These are phyloP conservation scores for Chroicocephalus ridibundus DNA, from an alignment of 2,113 vertebrate genomes.

Conservation along the genomic window DNA sequence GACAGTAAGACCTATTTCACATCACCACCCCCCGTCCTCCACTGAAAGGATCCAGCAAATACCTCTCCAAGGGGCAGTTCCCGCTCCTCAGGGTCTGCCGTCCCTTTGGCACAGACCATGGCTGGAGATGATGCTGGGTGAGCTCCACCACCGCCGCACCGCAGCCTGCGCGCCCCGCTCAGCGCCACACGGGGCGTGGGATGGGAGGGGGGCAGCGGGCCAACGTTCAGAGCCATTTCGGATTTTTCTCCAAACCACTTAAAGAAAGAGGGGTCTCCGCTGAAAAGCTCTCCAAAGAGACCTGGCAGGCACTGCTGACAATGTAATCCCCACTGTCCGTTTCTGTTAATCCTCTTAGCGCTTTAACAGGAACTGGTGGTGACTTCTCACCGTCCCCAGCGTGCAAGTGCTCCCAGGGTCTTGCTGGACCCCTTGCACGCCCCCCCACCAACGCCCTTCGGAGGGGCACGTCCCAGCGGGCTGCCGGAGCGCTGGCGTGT, in stretches of 20 bases:
- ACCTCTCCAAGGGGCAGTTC: background rate
- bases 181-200: background rate
- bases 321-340: background rate
- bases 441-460: accelerated
- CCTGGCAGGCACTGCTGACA: background rate
- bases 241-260: background rate
- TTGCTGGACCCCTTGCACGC: background rate
- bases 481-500: background rate
- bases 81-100: background rate
- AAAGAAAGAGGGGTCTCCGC: background rate
- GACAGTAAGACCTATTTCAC: background rate
- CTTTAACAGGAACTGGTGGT: background rate
- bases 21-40: background rate
- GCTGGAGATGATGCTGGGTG: background rate
- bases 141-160: background rate
- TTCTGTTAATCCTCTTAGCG: background rate
- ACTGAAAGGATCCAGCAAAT: background rate
- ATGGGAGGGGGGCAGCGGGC: accelerated
- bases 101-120: background rate
- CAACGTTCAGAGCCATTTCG: background rate
- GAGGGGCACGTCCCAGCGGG: background rate
- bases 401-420: background rate
- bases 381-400: background rate
- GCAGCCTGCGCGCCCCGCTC: background rate
- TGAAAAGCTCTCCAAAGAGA: background rate